Percentiles rank a stretch among this genome's conserved stretches.
Evolutionary conservation across 2,888 invertebrate genomes (phyloP).

Genomic region (Graphium colonna): DNA sequence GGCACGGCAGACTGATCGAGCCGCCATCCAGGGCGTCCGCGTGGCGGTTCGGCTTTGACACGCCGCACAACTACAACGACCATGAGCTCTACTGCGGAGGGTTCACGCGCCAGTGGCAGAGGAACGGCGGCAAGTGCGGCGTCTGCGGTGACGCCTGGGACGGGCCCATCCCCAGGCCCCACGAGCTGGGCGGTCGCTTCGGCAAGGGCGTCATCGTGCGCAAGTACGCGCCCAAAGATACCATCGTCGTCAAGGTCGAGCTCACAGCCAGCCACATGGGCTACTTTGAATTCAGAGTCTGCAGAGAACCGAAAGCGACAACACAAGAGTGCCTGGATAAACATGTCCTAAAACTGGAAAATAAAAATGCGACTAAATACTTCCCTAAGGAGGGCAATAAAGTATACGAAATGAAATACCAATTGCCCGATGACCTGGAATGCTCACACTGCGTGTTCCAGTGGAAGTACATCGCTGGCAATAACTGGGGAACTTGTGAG

Average conservation of each 20-base stretch:
- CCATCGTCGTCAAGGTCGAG: slow-evolving; percentile 87
- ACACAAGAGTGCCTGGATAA: slow-evolving; percentile 89
- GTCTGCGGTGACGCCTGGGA: slow-evolving; percentile 94
- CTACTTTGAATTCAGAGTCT: slow-evolving; percentile 91
- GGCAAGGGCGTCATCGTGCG: slow-evolving; percentile 90
- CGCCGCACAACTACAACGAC: slow-evolving; percentile 94
- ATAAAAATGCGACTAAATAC: slow-evolving; percentile 78
- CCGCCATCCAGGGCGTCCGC: slow-evolving; percentile 93
- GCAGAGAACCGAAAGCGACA: slow-evolving; percentile 85
- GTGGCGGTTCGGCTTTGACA: slow-evolving; percentile 93
- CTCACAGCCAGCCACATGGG: slow-evolving; percentile 93
- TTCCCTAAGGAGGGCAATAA: slow-evolving; percentile 89
- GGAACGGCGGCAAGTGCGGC: slow-evolving; percentile 91
- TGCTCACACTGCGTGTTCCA: slow-evolving; percentile 92
- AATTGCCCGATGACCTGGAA: slow-evolving; percentile 81
- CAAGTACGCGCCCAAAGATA: slow-evolving; percentile 84
- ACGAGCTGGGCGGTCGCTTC: slow-evolving; percentile 91
- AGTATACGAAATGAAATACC: slow-evolving; percentile 87
- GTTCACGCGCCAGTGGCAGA: slow-evolving; percentile 89
- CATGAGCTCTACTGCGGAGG: slow-evolving; percentile 94
- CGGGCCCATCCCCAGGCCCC: slow-evolving; percentile 83
- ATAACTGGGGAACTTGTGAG: slow-evolving; percentile 89
- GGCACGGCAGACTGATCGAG: slow-evolving; percentile 89
- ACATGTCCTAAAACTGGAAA: slow-evolving; percentile 81
- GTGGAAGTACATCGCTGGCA: slow-evolving; percentile 93